Evolutionary conservation across 1,140 invertebrate species (phyloP).

Genomic region (Caerostris extrusa): DNA sequence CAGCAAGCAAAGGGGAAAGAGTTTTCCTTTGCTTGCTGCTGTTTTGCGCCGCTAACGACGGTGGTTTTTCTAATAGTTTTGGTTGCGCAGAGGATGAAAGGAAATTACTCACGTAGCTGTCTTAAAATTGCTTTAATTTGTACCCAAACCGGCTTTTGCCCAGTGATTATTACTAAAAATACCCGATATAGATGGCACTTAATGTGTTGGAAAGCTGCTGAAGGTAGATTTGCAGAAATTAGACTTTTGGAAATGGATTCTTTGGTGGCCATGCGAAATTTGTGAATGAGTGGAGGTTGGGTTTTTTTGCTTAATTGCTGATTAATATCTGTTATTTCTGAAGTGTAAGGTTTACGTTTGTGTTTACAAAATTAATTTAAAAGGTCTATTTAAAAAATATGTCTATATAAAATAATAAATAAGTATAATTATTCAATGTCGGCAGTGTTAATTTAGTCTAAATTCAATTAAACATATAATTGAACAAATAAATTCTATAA

Average conservation of each 20-base stretch:
- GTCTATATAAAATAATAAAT: no score
- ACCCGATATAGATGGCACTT: not conserved
- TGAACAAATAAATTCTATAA: no score
- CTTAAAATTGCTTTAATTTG: constrained; percentile 26
- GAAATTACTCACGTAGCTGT: constrained; percentile 21
- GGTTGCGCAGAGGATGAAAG: not conserved
- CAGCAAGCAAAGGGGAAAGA: not conserved
- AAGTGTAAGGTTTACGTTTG: no score
- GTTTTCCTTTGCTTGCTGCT: not conserved
- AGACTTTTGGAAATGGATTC: not conserved
- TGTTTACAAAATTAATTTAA: no score
- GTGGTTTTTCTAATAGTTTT: constrained; percentile 29
- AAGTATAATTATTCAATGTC: no score
- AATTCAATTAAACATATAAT: no score
- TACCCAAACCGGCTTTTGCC: not conserved
- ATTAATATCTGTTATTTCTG: not conserved
- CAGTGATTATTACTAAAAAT: constrained; percentile 28
- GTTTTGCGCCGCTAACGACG: constrained; percentile 26
- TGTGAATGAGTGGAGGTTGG: not conserved
- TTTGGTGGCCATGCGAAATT: not conserved
- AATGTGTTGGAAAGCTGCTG: not conserved
- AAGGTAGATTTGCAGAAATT: not conserved
- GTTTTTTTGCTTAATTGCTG: not conserved
- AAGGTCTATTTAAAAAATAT: no score
- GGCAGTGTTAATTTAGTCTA: no score